These are phyloP conservation scores for Alaudala cheleensis DNA, from an alignment of 2,113 vertebrate genomes.

Conservation along the genomic window DNA sequence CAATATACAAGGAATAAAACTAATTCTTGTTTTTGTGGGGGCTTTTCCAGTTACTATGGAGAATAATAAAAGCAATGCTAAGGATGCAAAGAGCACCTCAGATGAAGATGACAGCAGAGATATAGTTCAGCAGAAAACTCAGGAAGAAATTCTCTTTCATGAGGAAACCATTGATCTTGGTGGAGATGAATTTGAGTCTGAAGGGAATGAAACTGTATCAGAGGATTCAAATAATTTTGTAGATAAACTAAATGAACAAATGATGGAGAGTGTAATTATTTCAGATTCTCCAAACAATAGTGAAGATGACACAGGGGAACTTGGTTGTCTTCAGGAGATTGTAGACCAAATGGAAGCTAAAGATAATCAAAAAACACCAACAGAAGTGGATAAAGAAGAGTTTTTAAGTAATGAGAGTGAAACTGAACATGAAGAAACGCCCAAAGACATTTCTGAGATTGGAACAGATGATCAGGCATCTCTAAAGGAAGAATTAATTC, in stretches of 20 bases:
- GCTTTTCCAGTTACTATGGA: slow-evolving; percentile 78
- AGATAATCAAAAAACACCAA: not conserved
- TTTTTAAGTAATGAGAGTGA: slow-evolving; percentile 59
- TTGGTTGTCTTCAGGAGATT: slow-evolving; percentile 80
- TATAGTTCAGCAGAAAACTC: not conserved
- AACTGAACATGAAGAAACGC: slow-evolving; percentile 53
- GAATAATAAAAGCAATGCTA: not conserved
- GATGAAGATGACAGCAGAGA: not conserved
- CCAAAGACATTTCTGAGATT: slow-evolving; percentile 53
- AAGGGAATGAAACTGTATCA: slow-evolving; percentile 83
- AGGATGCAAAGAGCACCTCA: not conserved
- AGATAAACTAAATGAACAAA: slow-evolving; percentile 91
- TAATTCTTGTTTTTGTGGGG: not conserved
- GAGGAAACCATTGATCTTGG: slow-evolving; percentile 92
- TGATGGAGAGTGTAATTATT: slow-evolving; percentile 99
- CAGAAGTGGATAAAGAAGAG: slow-evolving; percentile 4
- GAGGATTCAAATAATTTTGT: slow-evolving; percentile 78
- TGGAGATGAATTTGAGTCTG: slow-evolving; percentile 81
- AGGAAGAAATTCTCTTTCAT: slow-evolving; percentile 73
- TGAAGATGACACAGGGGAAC: slow-evolving; percentile 87
- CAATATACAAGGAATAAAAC: not conserved
- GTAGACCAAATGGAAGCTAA: slow-evolving; percentile 72
- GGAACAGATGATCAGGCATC: slow-evolving; percentile 50
- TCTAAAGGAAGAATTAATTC: slow-evolving; percentile 41
- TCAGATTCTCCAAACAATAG: slow-evolving; percentile 95